Evolutionary conservation across 2,797 vertebrate genomes (phyloP).

Genomic region (Pterois miles): DNA sequence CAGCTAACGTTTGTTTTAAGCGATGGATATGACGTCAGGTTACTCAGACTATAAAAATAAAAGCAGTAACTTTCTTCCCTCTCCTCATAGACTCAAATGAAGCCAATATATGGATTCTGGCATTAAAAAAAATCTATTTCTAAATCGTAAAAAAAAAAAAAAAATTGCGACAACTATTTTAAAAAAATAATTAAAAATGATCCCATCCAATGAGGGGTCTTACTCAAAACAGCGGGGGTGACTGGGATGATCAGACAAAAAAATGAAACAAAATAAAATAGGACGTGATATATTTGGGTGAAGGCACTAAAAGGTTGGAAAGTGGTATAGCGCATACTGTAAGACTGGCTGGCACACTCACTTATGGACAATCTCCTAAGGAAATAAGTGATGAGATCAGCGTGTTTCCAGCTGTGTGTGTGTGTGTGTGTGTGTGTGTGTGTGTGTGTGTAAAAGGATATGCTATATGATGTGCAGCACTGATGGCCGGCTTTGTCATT

Average conservation of each 20-base stretch:
- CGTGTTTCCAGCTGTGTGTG: neutral
- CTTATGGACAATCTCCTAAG: constrained; percentile 31
- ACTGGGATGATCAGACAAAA: neutral
- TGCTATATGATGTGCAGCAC: constrained; percentile 56
- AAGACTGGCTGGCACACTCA: constrained; percentile 17
- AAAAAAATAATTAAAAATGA: neutral
- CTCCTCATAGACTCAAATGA: no score
- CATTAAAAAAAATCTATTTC: no score
- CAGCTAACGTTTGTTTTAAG: no score
- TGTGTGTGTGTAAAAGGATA: constrained; percentile 32
- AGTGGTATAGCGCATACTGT: constrained; percentile 19
- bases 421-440: constrained; percentile 11
- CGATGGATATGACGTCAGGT: no score
- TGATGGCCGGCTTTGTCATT: constrained; percentile 73
- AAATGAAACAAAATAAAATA: neutral
- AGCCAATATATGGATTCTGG: no score
- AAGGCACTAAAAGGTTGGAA: constrained; percentile 34
- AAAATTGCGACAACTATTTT: neutral
- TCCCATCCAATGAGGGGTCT: neutral
- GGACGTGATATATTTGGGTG: constrained; percentile 17
- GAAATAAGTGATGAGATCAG: constrained; percentile 29
- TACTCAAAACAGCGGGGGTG: neutral
- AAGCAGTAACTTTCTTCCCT: no score
- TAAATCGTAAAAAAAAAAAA: no score
- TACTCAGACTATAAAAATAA: no score